Conservation (phyloP, 2,888 invertebrate species). For the Saturnia japonica region DNA sequence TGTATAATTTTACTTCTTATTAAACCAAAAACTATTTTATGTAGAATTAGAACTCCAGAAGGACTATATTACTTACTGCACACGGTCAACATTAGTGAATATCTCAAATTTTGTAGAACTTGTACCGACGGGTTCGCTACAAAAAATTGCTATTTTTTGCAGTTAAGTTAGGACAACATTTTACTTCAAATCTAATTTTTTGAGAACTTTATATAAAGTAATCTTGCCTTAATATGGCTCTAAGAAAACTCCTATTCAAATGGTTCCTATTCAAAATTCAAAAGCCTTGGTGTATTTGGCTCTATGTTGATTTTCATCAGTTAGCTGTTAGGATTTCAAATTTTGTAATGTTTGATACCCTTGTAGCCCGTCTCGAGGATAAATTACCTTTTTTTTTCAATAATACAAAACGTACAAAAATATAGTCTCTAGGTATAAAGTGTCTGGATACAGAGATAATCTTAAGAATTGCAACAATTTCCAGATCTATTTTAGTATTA, state of each 20-base stretch:
- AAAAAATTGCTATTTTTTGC: neutral
- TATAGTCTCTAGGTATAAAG: neutral
- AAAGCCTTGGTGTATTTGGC: no score
- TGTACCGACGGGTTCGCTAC: neutral
- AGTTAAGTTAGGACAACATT: neutral
- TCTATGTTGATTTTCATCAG: no score
- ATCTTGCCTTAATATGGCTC: neutral
- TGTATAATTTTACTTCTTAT: neutral
- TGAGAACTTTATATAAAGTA: neutral
- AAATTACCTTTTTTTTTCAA: neutral
- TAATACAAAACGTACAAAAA: neutral
- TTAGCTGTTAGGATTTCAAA: no score
- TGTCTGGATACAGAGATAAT: neutral
- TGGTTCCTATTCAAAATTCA: no score
- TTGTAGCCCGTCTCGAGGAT: neutral
- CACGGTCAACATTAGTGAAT: neutral
- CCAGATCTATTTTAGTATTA: slow-evolving; percentile 1
- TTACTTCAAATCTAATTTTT: neutral
- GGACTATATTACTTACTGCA: neutral
- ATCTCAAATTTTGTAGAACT: neutral
- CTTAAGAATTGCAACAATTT: neutral
- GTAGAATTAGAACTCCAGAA: neutral
- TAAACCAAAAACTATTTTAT: neutral
- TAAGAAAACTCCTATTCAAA: neutral
- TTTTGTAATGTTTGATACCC: neutral